Evolutionary conservation across 2,888 invertebrate genomes (phyloP).

Genomic region (Smittia sp.): DNA sequence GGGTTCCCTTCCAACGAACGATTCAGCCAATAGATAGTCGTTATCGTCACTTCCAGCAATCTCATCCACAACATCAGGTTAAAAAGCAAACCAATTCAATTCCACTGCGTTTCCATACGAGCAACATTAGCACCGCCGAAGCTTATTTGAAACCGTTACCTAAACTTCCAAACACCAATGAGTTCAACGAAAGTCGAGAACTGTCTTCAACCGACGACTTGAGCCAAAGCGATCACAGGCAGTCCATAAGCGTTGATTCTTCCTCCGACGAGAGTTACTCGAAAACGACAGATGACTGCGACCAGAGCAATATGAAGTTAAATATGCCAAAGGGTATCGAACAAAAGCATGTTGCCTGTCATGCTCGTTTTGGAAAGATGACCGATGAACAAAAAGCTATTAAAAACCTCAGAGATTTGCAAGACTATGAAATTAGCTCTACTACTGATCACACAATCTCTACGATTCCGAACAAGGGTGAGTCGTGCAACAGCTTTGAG

Average conservation of each 20-base stretch:
- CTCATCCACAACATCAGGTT: slow-evolving; percentile 45
- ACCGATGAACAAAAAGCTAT: slow-evolving; percentile 44
- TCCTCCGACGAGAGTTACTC: slow-evolving; percentile 84
- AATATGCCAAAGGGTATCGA: slow-evolving; percentile 48
- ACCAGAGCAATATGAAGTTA: slow-evolving; percentile 46
- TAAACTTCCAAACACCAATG: slow-evolving; percentile 56
- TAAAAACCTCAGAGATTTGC: slow-evolving; percentile 50
- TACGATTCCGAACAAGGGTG: slow-evolving; percentile 61
- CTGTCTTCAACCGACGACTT: slow-evolving; percentile 78
- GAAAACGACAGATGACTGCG: slow-evolving; percentile 70
- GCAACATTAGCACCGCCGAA: slow-evolving; percentile 38
- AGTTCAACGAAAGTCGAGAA: slow-evolving; percentile 51
- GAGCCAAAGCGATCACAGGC: slow-evolving; percentile 68
- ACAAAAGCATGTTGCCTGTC: slow-evolving; percentile 44
- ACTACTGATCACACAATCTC: slow-evolving; percentile 58
- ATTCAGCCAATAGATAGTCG: slow-evolving; percentile 47
- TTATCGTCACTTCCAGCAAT: neutral
- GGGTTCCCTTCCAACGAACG: slow-evolving; percentile 43
- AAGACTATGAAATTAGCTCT: slow-evolving; percentile 53
- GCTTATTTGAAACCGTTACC: slow-evolving; percentile 61
- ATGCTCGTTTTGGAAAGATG: neutral
- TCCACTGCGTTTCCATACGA: slow-evolving; percentile 45
- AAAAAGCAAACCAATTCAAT: slow-evolving; percentile 48
- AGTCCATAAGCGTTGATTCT: slow-evolving; percentile 69
- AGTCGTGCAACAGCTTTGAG: slow-evolving; percentile 65